Base-by-base conservation (phyloP, 2,888 invertebrate species). In the Auanema freiburgensis region DNA sequence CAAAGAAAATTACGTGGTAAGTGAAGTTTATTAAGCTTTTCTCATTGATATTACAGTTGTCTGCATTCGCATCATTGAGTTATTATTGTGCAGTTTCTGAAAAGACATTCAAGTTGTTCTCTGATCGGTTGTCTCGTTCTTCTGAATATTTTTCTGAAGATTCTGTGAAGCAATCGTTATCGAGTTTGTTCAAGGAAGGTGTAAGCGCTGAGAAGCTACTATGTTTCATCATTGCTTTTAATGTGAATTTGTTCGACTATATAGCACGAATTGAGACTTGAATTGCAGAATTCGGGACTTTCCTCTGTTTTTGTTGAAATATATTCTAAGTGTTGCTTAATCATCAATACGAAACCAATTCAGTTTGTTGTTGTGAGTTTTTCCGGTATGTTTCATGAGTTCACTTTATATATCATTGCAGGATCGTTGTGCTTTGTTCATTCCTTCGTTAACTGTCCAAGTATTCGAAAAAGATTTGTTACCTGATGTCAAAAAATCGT, bases 401-500 rank as follows among this genome's bases (percentile, higher is more conserved):
- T 44, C 25, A 63, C 46, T 33, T 53, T 41, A 11, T 42, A 1
- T 61, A 21, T 43, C 14, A 23, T 42, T 18, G 6, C 25, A 59
- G 58, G 46, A 51, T 51, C 46, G 23, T 23, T 21, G 59, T 11
- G 23, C 49, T 4, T 25, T 53, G 16, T 57, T 44, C 18, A 43
- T 64, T 18, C 54, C 41, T 49, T 46, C 56, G 41, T 18, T 76
- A 6, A 51, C 58, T 18, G 65, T 63, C 52, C 55, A 60, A 14
- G 59, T 70, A 57, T 92, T 94, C 77, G 89, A 90, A 79, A 88
- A 87, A 52, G 86, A 86, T 6, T 84, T 96, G 50, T 86, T 93
- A 66, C 93, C 95, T 0, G 90, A 92, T 1, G 86, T 94, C 59
- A 92, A 93, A 84, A 93, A 93, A 84, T 90, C 92, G 21, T 90